Conservation (phyloP, 1,140 invertebrate genomes). For the Chionoecetes opilio region DNA sequence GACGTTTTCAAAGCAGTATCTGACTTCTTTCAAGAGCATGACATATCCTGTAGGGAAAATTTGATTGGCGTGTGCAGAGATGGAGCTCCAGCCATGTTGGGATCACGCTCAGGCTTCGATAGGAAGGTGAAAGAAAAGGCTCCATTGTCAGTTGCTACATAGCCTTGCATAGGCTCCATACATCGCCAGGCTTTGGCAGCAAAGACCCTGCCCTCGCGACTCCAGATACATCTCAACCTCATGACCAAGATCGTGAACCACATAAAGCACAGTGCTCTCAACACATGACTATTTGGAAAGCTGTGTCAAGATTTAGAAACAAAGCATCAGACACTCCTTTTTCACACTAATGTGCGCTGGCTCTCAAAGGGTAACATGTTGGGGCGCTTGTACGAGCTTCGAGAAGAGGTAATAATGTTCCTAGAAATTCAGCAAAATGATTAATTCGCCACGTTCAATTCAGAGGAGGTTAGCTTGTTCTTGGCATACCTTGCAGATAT, state of each 20-base stretch:
- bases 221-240: conserved; percentile 1
- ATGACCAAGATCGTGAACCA: conserved; percentile 17
- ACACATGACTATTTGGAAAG: neutral
- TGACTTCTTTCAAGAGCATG: conserved; percentile 3
- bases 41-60: conserved; percentile 46
- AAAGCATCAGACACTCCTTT: conserved; percentile 11
- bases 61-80: neutral
- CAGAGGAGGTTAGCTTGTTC: conserved; percentile 60
- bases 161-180: no score
- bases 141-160: neutral
- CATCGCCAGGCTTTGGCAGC: conserved; percentile 20
- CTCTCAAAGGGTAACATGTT: conserved; percentile 73
- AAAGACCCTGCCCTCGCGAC: neutral
- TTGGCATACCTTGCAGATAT: neutral
- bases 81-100: conserved; percentile 42
- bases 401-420: conserved; percentile 61
- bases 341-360: conserved; percentile 57
- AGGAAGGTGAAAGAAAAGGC: conserved; percentile 41
- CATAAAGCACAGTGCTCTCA: conserved; percentile 38
- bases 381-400: conserved; percentile 66
- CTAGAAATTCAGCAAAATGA: conserved; percentile 33
- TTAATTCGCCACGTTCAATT: conserved; percentile 35
- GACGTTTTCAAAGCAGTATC: conserved; percentile 10
- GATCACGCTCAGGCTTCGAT: conserved; percentile 19
- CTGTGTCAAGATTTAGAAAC: conserved; percentile 1